Conservation (phyloP, 2,888 invertebrate species). For the Drosophila acutilabella region DNA sequence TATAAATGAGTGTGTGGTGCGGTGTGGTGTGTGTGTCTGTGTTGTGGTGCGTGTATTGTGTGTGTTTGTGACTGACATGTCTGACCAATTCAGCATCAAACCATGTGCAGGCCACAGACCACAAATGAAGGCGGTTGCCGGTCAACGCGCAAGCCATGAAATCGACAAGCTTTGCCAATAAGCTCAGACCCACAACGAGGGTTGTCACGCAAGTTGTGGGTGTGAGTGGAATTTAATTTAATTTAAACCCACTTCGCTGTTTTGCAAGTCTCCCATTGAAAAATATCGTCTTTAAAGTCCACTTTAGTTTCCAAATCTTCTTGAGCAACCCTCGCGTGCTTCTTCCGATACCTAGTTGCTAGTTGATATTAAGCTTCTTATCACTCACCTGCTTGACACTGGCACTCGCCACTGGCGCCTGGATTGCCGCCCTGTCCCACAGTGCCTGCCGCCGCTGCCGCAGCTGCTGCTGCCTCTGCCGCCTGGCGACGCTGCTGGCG, state of each 20-base stretch:
- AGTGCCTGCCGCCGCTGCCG: slow-evolving; percentile 35
- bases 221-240: too few relatives aligned
- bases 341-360: not conserved
- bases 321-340: not conserved
- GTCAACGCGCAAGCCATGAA: slow-evolving; percentile 48
- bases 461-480: slow-evolving; percentile 73
- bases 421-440: slow-evolving; percentile 22
- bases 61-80: slow-evolving; percentile 54
- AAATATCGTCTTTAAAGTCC: too few relatives aligned
- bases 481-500: slow-evolving; percentile 84
- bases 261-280: too few relatives aligned
- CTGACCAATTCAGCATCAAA: slow-evolving; percentile 52
- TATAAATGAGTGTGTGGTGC: slow-evolving; percentile 30
- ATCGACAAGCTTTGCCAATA: slow-evolving; percentile 34
- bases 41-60: slow-evolving; percentile 2
- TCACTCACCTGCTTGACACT: slow-evolving; percentile 89
- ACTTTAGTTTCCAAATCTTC: not conserved
- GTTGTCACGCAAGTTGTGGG: not conserved
- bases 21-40: slow-evolving; percentile 17
- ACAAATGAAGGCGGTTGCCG: slow-evolving; percentile 60
- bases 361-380: not conserved
- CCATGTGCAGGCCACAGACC: slow-evolving; percentile 48
- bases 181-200: slow-evolving; percentile 1
- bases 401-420: slow-evolving; percentile 86
- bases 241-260: too few relatives aligned